Conservation (phyloP, 2,888 invertebrate species). For the Strigamia maritima region DNA sequence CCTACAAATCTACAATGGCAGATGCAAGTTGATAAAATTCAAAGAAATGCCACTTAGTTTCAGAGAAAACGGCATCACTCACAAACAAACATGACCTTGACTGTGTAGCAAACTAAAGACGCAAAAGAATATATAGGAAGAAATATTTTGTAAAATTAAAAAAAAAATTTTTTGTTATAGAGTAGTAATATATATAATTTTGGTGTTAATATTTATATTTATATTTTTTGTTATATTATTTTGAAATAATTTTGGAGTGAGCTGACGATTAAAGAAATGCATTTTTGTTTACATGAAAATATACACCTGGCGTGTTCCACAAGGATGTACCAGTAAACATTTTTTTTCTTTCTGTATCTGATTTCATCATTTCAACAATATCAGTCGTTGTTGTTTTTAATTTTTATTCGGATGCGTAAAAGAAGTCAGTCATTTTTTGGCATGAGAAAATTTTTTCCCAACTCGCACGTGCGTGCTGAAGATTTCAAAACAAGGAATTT, state of each 20-base stretch:
- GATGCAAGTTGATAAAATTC: not conserved
- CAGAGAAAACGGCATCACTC: not conserved
- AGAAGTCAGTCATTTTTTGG: slow-evolving; percentile 23
- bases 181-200: slow-evolving; percentile 12
- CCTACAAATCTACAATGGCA: not conserved
- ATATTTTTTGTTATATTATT: not conserved
- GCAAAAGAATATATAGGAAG: not conserved
- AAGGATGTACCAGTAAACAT: slow-evolving; percentile 34
- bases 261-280: slow-evolving; percentile 11
- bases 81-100: not conserved
- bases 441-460: slow-evolving; percentile 11
- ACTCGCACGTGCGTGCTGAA: slow-evolving; percentile 18
- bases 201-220: not conserved
- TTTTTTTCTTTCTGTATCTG: slow-evolving; percentile 2
- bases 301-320: slow-evolving; percentile 34
- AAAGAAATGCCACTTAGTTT: slow-evolving; percentile 1
- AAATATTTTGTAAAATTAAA: not conserved
- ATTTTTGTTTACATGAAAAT: slow-evolving; percentile 26
- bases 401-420: not conserved
- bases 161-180: not conserved
- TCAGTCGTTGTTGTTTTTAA: not conserved
- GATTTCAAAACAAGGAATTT: slow-evolving; percentile 15
- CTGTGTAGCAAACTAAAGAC: not conserved
- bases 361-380: slow-evolving; percentile 21
- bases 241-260: not conserved